A percentile compares a stretch with the other conserved stretches of the same genome.
These are phyloP conservation scores for Macrotus californicus DNA, from an alignment of 2,113 vertebrate species.

Conservation along the genomic window DNA sequence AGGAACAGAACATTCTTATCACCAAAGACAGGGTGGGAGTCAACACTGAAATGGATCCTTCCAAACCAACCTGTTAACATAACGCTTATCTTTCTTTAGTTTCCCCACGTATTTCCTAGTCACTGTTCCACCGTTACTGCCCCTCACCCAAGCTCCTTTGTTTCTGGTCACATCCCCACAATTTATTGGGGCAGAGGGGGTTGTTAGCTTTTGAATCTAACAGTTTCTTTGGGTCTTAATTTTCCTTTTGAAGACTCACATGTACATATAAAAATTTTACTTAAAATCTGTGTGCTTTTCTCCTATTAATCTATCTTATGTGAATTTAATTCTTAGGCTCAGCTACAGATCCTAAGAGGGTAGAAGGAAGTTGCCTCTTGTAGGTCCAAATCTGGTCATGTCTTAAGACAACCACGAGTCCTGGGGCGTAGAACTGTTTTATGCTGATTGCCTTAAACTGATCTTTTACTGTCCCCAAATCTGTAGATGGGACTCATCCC, in stretches of 20 bases:
- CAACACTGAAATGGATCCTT: neutral
- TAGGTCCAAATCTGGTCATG: neutral
- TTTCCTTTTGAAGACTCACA: neutral
- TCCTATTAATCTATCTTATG: neutral
- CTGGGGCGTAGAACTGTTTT: neutral
- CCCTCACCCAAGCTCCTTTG: neutral
- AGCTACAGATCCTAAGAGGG: neutral
- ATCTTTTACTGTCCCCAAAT: neutral
- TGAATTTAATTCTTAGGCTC: neutral
- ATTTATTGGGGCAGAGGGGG: neutral
- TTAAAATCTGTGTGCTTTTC: neutral
- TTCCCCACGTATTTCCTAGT: neutral
- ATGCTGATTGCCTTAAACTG: neutral
- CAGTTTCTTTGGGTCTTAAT: neutral
- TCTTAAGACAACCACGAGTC: neutral
- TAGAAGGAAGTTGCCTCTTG: neutral
- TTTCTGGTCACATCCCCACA: neutral
- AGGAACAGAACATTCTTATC: neutral
- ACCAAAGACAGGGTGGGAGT: neutral
- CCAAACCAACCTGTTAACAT: neutral
- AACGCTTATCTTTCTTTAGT: neutral
- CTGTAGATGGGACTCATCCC: neutral
- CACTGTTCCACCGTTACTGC: neutral
- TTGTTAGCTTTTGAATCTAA: neutral
- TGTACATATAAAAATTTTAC: neutral